These are phyloP conservation scores for Diorhabda elongata DNA, from an alignment of 1,140 invertebrate genomes.

Conservation along the genomic window DNA sequence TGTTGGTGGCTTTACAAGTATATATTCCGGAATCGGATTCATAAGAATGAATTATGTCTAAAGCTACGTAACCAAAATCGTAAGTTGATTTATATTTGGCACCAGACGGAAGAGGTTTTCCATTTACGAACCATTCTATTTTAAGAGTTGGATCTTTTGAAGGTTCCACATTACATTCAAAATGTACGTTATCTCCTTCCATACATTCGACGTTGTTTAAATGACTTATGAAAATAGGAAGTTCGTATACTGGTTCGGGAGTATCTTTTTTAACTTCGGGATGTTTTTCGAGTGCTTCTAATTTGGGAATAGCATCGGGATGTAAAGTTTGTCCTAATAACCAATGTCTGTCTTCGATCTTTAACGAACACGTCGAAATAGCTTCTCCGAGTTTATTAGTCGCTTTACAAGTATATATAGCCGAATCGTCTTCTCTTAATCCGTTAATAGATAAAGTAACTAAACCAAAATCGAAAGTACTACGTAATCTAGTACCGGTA, in stretches of 20 bases:
- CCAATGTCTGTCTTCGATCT: conserved; percentile 85
- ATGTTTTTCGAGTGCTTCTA: conserved; percentile 82
- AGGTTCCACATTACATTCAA: conserved; percentile 92
- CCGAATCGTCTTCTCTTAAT: conserved; percentile 81
- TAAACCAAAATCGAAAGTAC: conserved; percentile 91
- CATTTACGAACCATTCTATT: conserved; percentile 88
- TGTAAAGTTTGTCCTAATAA: conserved; percentile 82
- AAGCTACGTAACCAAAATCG: conserved; percentile 82
- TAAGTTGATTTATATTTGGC: conserved; percentile 80
- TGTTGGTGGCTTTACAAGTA: conserved; percentile 88
- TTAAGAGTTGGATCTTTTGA: conserved; percentile 91
- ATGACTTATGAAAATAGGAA: conserved; percentile 85
- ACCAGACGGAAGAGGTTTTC: conserved; percentile 73
- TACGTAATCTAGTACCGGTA: conserved; percentile 78
- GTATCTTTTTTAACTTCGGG: conserved; percentile 57
- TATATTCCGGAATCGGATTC: conserved; percentile 88
- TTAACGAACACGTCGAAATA: conserved; percentile 84
- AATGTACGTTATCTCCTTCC: conserved; percentile 88
- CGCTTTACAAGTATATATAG: conserved; percentile 91
- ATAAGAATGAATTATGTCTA: conserved; percentile 78
- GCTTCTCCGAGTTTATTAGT: conserved; percentile 87
- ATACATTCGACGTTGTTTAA: conserved; percentile 85
- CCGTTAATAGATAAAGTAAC: conserved; percentile 87
- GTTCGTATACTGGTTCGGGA: conserved; percentile 74
- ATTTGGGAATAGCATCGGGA: conserved; percentile 83